phyloP scores from a whole-genome alignment of 2,888 invertebrate genomes.

The Eilema caniola region DNA sequence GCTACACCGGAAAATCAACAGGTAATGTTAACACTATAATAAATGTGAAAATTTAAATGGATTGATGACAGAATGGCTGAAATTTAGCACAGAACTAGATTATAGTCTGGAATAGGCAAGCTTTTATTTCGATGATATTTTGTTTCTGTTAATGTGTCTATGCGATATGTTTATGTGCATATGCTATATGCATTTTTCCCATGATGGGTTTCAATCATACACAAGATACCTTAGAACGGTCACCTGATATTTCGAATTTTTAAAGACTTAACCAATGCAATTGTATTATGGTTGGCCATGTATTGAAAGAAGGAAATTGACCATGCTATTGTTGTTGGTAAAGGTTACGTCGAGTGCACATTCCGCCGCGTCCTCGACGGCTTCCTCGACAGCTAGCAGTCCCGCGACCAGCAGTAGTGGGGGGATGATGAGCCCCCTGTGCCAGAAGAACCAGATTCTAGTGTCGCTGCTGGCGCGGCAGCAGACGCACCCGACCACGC shows the following conservation, averaged over 20 bases:
- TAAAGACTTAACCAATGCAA: background rate
- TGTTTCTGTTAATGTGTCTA: background rate
- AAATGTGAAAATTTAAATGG: too few species aligned
- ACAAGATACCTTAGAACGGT: background rate
- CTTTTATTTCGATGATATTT: background rate
- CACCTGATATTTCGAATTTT: background rate
- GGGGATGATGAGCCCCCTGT: constrained; percentile 90
- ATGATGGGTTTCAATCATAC: background rate
- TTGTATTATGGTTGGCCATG: background rate
- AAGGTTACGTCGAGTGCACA: constrained; percentile 87
- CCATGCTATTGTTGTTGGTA: background rate
- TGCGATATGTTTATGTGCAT: too few species aligned
- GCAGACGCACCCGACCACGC: constrained; percentile 89
- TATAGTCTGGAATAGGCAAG: background rate
- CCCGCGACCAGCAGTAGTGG: constrained; percentile 47
- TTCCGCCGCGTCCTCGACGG: constrained; percentile 84
- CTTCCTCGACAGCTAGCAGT: constrained; percentile 47
- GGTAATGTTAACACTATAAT: constrained; percentile 55
- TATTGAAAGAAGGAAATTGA: background rate
- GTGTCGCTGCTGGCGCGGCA: constrained; percentile 93
- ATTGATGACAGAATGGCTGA: background rate
- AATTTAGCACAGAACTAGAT: background rate
- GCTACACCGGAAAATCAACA: constrained; percentile 83
- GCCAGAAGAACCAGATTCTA: constrained; percentile 94
- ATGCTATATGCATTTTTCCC: background rate